Evolutionary conservation across 2,113 vertebrate genomes (phyloP).

Genomic region (Taxidea taxus): DNA sequence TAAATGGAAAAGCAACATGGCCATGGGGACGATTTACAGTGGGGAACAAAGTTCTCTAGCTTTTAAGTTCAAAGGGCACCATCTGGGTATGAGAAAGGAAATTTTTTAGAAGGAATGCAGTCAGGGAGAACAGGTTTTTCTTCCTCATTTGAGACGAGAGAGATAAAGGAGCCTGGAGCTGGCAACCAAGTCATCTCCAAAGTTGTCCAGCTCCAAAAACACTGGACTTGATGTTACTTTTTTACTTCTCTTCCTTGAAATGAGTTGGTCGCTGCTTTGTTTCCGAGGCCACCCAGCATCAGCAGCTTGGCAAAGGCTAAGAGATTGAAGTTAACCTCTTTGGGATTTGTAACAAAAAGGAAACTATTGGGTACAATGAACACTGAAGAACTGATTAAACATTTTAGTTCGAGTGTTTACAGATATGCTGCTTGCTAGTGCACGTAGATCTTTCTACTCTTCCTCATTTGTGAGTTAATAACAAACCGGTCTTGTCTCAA

Average conservation of each 20-base stretch:
- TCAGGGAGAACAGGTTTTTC: slow-evolving; percentile 67
- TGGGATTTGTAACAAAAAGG: background rate
- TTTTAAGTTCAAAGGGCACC: slow-evolving; percentile 76
- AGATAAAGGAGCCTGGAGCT: slow-evolving; percentile 37
- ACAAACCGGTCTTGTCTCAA: background rate
- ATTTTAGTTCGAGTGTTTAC: background rate
- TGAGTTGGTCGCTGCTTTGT: background rate
- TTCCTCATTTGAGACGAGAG: slow-evolving; percentile 44
- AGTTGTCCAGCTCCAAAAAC: background rate
- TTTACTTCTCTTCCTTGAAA: background rate
- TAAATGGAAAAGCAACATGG: slow-evolving; percentile 70
- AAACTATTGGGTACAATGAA: background rate
- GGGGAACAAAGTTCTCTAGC: slow-evolving; percentile 62
- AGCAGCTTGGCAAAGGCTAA: background rate
- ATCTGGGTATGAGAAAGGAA: slow-evolving; percentile 61
- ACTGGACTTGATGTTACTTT: background rate
- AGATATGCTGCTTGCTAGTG: background rate
- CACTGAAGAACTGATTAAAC: background rate
- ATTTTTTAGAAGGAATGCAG: slow-evolving; percentile 58
- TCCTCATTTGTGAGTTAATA: background rate
- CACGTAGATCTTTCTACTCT: background rate
- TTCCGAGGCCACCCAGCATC: background rate
- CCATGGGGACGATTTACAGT: slow-evolving; percentile 68
- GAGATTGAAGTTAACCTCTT: background rate
- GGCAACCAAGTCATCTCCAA: background rate